Evolutionary conservation across 2,888 invertebrate species (phyloP).

Genomic region (Oscheius sp.): DNA sequence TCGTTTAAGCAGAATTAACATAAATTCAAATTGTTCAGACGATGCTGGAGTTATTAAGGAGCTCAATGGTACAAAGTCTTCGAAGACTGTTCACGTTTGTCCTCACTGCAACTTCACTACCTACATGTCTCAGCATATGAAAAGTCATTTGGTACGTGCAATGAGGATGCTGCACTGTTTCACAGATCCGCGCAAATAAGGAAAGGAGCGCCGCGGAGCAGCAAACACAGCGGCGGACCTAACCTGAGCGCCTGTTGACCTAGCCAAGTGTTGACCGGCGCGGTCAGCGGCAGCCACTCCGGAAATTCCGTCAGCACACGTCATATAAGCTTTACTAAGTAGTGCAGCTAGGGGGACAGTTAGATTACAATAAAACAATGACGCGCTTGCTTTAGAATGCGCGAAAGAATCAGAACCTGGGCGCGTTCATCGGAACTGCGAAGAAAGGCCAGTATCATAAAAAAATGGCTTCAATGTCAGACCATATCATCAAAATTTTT

Average conservation of each 20-base stretch:
- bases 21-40: background rate
- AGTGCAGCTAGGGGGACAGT: too few species aligned
- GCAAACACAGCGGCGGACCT: slow-evolving; percentile 19
- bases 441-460: too few species aligned
- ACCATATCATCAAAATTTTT: too few species aligned
- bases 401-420: too few species aligned
- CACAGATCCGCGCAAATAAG: slow-evolving; percentile 29
- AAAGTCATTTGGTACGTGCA: slow-evolving; percentile 65
- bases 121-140: slow-evolving; percentile 70
- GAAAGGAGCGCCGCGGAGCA: slow-evolving; percentile 29
- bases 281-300: slow-evolving; percentile 30
- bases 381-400: too few species aligned
- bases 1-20: background rate
- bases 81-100: slow-evolving; percentile 60
- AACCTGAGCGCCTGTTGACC: slow-evolving; percentile 27
- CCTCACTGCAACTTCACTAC: slow-evolving; percentile 70
- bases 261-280: slow-evolving; percentile 29
- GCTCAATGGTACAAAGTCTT: slow-evolving; percentile 22
- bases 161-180: slow-evolving; percentile 21
- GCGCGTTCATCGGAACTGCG: too few species aligned
- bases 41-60: slow-evolving; percentile 25
- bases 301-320: slow-evolving; percentile 27
- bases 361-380: too few species aligned
- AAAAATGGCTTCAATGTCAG: too few species aligned
- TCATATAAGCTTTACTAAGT: slow-evolving; percentile 13